Conservation (phyloP, 92 coral and sea anemone species). For the Parazoanthus darwini region DNA sequence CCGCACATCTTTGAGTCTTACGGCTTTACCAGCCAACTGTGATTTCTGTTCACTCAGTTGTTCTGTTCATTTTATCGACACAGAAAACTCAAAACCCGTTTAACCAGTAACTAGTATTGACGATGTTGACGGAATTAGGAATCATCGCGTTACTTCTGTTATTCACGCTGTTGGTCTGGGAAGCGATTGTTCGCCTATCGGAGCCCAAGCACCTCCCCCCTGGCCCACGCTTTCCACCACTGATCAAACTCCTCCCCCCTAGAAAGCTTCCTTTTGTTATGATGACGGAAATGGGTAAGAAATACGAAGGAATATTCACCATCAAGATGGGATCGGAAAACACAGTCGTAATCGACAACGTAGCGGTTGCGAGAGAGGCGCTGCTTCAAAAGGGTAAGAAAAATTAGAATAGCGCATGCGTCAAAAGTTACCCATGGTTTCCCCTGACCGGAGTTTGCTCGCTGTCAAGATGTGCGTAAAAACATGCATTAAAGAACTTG, state of each 20-base stretch:
- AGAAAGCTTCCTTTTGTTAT: constrained; percentile 17
- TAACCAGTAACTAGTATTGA: background rate
- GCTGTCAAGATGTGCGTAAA: too few species aligned
- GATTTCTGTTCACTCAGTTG: too few species aligned
- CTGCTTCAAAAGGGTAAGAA: constrained; percentile 3
- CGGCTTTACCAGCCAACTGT: too few species aligned
- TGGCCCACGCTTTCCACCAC: background rate
- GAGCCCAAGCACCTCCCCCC: constrained; percentile 13
- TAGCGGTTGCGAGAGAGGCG: constrained; percentile 12
- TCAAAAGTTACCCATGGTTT: too few species aligned
- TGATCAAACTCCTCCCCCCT: background rate
- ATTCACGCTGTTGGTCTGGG: background rate
- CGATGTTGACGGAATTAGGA: background rate
- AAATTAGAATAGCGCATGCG: too few species aligned
- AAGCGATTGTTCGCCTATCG: background rate
- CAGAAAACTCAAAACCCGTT: background rate
- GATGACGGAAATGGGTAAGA: constrained; percentile 11
- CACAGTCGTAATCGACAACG: constrained; percentile 3
- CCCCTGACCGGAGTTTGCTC: too few species aligned
- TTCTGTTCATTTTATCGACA: background rate
- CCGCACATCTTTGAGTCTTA: too few species aligned
- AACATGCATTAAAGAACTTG: too few species aligned
- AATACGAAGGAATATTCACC: background rate
- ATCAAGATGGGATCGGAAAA: constrained; percentile 9
- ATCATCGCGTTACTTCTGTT: background rate